phyloP scores from a whole-genome alignment of 2,888 invertebrate species.

The Drosophila neonasuta region DNA sequence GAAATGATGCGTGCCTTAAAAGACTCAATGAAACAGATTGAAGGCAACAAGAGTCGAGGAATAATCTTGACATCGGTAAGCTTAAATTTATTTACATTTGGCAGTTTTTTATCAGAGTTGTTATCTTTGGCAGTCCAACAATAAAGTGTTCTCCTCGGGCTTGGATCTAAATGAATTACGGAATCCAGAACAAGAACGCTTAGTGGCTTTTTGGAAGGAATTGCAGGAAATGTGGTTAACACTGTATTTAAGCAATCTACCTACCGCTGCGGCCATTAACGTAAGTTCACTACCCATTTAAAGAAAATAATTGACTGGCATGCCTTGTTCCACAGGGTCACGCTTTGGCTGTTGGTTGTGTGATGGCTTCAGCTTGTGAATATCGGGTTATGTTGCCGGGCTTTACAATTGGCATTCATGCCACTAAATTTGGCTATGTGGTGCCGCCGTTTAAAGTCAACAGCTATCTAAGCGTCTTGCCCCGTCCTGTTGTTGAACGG shows the following conservation, averaged over 20 bases:
- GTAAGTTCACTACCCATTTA: slow-evolving; percentile 82
- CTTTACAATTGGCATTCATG: slow-evolving; percentile 92
- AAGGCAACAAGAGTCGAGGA: slow-evolving; percentile 85
- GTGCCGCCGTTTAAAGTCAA: slow-evolving; percentile 89
- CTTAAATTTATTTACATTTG: background rate
- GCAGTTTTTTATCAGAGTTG: background rate
- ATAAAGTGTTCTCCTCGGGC: slow-evolving; percentile 88
- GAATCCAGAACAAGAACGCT: slow-evolving; percentile 87
- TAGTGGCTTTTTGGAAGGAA: slow-evolving; percentile 88
- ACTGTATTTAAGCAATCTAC: slow-evolving; percentile 87
- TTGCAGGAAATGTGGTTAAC: slow-evolving; percentile 92
- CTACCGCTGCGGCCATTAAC: slow-evolving; percentile 93
- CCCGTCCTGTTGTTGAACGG: slow-evolving; percentile 87
- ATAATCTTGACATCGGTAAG: slow-evolving; percentile 90
- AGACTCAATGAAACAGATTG: slow-evolving; percentile 85
- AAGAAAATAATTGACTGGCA: background rate
- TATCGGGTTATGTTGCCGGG: slow-evolving; percentile 92
- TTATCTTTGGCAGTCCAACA: slow-evolving; percentile 49
- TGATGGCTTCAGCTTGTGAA: slow-evolving; percentile 90
- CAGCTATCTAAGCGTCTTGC: slow-evolving; percentile 85
- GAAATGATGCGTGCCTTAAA: slow-evolving; percentile 87
- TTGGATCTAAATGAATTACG: slow-evolving; percentile 94
- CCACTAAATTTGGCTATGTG: slow-evolving; percentile 91
- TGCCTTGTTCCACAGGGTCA: slow-evolving; percentile 85
- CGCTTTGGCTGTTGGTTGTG: slow-evolving; percentile 91